Evolutionary conservation across 2,888 invertebrate species (phyloP).

Genomic region (Gari tellinella): DNA sequence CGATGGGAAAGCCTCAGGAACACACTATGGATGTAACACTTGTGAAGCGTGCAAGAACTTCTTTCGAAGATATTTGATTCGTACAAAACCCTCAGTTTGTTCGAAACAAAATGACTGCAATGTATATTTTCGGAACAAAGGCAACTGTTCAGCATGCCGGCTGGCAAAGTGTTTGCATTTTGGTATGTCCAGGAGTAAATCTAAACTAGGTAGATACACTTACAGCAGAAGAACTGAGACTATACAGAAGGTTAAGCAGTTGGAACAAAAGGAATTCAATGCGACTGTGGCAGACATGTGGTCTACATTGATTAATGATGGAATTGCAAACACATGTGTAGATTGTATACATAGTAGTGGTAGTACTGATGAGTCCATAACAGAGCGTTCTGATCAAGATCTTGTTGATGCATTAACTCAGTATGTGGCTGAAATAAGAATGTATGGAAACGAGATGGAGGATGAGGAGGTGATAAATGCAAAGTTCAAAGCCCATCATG

Average conservation of each 20-base stretch:
- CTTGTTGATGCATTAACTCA: constrained; percentile 14
- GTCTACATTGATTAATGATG: too few relatives aligned
- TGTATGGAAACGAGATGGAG: constrained; percentile 28
- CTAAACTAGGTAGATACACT: constrained; percentile 44
- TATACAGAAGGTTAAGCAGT: constrained; percentile 34
- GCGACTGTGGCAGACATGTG: too few relatives aligned
- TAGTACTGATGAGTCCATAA: too few relatives aligned
- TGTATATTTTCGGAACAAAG: constrained; percentile 30
- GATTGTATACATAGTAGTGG: too few relatives aligned
- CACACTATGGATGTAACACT: constrained; percentile 63
- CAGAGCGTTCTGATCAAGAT: too few relatives aligned
- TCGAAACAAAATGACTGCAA: constrained; percentile 33
- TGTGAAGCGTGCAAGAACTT: too few relatives aligned
- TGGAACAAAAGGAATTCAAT: constrained; percentile 41
- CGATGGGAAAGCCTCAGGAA: constrained; percentile 56
- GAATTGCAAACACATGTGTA: too few relatives aligned
- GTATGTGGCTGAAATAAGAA: constrained; percentile 37
- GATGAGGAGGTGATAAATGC: constrained; percentile 13
- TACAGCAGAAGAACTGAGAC: constrained; percentile 42
- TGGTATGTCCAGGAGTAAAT: constrained; percentile 53
- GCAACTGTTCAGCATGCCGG: constrained; percentile 52
- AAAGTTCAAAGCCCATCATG: constrained; percentile 38
- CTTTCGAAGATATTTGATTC: too few relatives aligned
- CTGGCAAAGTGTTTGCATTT: constrained; percentile 40
- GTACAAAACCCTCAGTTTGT: constrained; percentile 40